Conservation (phyloP, 2,888 invertebrate species). For the Paralinhomoeus sp. region DNA sequence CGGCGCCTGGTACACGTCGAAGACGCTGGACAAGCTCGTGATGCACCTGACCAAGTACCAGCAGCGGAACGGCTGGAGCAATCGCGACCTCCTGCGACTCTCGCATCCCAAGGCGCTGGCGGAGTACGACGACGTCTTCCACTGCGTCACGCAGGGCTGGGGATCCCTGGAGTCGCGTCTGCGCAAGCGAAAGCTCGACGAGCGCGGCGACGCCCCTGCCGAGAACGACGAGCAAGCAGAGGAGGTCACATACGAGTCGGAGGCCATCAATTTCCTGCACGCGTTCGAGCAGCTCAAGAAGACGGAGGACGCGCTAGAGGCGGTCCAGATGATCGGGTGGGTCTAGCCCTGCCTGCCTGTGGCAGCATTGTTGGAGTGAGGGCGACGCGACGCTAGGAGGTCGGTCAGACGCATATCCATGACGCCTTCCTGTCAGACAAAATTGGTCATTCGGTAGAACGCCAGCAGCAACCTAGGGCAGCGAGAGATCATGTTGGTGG, state of each 20-base stretch:
- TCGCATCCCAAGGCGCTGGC: constrained; percentile 14
- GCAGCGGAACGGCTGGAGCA: constrained; percentile 32
- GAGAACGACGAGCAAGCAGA: background rate
- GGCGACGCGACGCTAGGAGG: no score
- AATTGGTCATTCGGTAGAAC: no score
- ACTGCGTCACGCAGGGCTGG: constrained; percentile 12
- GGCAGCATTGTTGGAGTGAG: no score
- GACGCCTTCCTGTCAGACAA: no score
- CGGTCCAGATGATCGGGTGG: constrained; percentile 13
- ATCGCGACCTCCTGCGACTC: constrained; percentile 39
- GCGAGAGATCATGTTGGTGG: no score
- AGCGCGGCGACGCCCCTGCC: background rate
- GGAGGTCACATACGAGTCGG: background rate
- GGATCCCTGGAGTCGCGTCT: constrained; percentile 1
- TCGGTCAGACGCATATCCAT: no score
- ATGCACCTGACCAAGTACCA: constrained; percentile 40
- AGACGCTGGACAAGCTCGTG: constrained; percentile 40
- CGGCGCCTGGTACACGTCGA: constrained; percentile 41
- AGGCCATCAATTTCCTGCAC: background rate
- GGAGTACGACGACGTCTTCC: constrained; percentile 13
- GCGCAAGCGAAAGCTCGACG: constrained; percentile 2
- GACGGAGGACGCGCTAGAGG: constrained; percentile 7
- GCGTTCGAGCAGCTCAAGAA: background rate
- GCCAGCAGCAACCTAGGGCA: no score
- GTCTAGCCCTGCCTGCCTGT: no score